A percentile compares a stretch with the other conserved stretches of the same genome.
phyloP scores from a whole-genome alignment of 2,888 invertebrate species.

The Nemapogon koenigi region DNA sequence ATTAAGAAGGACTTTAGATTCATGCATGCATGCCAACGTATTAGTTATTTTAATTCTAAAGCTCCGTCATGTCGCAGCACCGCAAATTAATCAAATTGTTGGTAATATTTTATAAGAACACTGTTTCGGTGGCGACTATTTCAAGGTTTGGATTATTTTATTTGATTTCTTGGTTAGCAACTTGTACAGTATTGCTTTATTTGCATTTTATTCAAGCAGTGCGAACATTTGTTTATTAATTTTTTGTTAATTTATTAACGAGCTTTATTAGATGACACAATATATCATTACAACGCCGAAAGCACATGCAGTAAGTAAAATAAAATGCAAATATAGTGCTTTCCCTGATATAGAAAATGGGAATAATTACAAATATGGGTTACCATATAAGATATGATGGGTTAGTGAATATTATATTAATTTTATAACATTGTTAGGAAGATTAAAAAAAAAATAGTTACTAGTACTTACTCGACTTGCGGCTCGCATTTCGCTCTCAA shows the following conservation, averaged over 20 bases:
- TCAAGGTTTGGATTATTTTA: not conserved
- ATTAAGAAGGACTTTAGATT: constrained; percentile 46
- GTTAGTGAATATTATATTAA: no score
- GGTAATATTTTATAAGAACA: not conserved
- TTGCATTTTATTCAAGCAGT: constrained; percentile 64
- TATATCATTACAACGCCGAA: constrained; percentile 24
- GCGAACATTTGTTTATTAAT: constrained; percentile 27
- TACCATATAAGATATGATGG: no score
- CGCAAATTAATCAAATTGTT: no score
- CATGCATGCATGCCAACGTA: constrained; percentile 49
- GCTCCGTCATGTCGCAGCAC: constrained; percentile 26
- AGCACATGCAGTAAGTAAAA: constrained; percentile 60
- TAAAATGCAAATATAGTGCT: constrained; percentile 64
- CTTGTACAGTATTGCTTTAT: constrained; percentile 35
- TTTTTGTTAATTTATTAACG: no score
- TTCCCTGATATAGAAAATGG: no score
- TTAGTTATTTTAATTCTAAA: constrained; percentile 22
- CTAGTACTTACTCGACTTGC: constrained; percentile 52
- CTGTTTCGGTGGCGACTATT: not conserved
- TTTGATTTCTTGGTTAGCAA: not conserved
- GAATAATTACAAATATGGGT: no score
- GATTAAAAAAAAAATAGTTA: no score
- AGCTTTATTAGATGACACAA: no score
- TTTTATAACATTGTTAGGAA: no score
- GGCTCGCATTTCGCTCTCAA: constrained; percentile 64